These are phyloP conservation scores for Drosophila nigrodunni DNA, from an alignment of 1,140 invertebrate genomes.

Conservation along the genomic window DNA sequence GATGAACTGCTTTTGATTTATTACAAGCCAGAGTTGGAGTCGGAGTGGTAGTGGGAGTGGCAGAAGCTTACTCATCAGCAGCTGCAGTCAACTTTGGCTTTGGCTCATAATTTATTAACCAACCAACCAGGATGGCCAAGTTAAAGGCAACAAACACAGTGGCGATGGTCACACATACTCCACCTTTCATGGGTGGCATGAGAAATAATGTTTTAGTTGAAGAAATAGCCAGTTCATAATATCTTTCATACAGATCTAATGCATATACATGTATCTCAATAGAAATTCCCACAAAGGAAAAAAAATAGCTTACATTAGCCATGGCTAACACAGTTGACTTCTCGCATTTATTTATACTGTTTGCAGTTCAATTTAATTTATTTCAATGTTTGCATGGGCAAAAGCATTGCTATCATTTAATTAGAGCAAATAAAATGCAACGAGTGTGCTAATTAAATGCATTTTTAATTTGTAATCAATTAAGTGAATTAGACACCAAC, in stretches of 20 bases:
- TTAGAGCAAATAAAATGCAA: conserved; percentile 48
- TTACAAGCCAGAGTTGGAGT: conserved; percentile 39
- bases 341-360: conserved; percentile 6
- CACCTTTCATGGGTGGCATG: conserved; percentile 3
- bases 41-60: conserved; percentile 14
- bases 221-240: background rate
- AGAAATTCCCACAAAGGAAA: background rate
- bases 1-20: conserved; percentile 74
- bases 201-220: conserved; percentile 16
- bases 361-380: conserved; percentile 36
- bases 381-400: conserved; percentile 35
- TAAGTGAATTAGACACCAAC: conserved; percentile 42
- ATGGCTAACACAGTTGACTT: conserved; percentile 12
- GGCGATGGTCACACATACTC: conserved; percentile 6
- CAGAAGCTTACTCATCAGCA: conserved; percentile 66
- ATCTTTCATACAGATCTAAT: background rate
- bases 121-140: conserved; percentile 41
- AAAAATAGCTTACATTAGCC: conserved; percentile 14
- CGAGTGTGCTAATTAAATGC: conserved; percentile 55
- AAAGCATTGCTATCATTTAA: conserved; percentile 47
- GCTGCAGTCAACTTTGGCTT: conserved; percentile 71
- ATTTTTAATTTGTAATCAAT: conserved; percentile 59
- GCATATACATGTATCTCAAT: background rate
- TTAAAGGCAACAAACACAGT: conserved; percentile 27
- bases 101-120: conserved; percentile 75